Evolutionary conservation across 2,888 invertebrate genomes (phyloP).

Genomic region (Cryptophagus acutangulus): DNA sequence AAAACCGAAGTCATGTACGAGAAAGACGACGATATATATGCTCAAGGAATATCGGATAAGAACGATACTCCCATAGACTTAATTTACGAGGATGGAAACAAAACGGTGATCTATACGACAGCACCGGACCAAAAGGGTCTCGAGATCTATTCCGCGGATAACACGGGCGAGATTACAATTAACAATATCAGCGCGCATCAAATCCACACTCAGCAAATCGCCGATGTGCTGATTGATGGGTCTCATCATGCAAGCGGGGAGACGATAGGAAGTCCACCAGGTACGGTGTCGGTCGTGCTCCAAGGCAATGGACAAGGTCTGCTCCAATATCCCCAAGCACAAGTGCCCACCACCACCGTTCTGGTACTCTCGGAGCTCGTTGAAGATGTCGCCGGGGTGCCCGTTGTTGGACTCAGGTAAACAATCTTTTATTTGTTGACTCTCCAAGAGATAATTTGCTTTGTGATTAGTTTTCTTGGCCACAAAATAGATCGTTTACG

Average conservation of each 20-base stretch:
- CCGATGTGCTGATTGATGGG: constrained; percentile 54
- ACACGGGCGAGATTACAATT: constrained; percentile 46
- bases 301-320: constrained; percentile 53
- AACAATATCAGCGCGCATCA: constrained; percentile 47
- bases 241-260: constrained; percentile 53
- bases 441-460: background rate
- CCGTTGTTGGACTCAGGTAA: constrained; percentile 60
- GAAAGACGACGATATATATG: constrained; percentile 48
- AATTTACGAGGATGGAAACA: constrained; percentile 79
- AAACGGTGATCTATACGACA: constrained; percentile 78
- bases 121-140: constrained; percentile 74
- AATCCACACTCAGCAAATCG: constrained; percentile 47
- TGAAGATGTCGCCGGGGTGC: constrained; percentile 64
- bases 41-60: constrained; percentile 53
- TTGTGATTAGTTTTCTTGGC: background rate
- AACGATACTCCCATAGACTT: constrained; percentile 73
- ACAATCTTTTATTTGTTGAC: constrained; percentile 3
- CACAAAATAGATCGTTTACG: too few relatives aligned
- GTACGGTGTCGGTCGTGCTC: constrained; percentile 48
- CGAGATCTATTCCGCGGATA: constrained; percentile 70
- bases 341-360: constrained; percentile 58
- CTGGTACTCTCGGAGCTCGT: constrained; percentile 67
- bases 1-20: constrained; percentile 52
- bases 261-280: constrained; percentile 49
- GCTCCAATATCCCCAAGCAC: constrained; percentile 51